Evolutionary conservation across 2,797 vertebrate genomes (phyloP), one percentile per base, ranked within the genome.

Genomic region (Basileuterus tristriatus): DNA sequence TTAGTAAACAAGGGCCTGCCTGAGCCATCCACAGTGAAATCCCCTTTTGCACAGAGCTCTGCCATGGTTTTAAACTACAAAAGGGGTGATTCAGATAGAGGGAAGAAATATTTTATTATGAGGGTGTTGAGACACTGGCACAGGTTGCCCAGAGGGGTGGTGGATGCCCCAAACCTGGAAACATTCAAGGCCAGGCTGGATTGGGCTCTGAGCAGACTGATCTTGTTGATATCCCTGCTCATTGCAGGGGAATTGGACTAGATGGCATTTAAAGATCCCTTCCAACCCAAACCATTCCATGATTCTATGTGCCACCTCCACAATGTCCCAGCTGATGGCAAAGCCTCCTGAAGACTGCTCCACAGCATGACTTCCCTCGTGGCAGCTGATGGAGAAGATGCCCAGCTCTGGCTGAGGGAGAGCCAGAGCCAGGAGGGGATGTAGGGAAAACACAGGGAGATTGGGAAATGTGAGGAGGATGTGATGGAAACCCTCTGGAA

Each of bases 311-410:
- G 83, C 41, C 77, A 84, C 63, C 70, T 88, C 59, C 80, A 83
- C 58, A 55, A n/a, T 36, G 17, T 50, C 82, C 39, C 1, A 69
- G 46, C 46, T 3, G 1, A 26, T 2, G 39, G 20, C 6, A 53
- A 36, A 46, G 26, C 49, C 83, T 24, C 20, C 49, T 17, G 13
- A 30, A 78, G 62, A 39, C 3, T 36, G 65, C 46, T 83, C 58
- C 2, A 0, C 49, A 50, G n/a, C 7, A 7, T 0, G 0, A 43
- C 26, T 47, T 46, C 62, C 32, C 36, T n/a, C 22, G 30, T 9
- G 37, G 11, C 6, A 67, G 44, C 59, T 36, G 24, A 55, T 14
- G 39, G 50, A 92, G n/a, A 53, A 50, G 23, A 27, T 5, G 11
- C 37, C 21, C 12, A 8, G 46, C 20, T 65, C 50, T 65, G 34